Evolutionary conservation across 2,888 invertebrate genomes (phyloP).

Genomic region (Phengaris arion): DNA sequence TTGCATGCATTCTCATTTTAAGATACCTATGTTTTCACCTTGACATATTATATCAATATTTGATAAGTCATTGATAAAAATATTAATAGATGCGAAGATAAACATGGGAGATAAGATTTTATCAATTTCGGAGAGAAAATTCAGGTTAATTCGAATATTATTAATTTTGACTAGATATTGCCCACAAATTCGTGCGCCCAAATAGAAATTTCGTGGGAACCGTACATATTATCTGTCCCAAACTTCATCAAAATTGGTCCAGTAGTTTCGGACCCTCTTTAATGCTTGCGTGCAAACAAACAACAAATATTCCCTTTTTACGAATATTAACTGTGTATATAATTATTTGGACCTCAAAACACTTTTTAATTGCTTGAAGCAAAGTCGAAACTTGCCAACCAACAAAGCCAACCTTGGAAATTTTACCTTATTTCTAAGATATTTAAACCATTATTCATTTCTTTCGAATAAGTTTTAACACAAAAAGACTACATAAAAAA

Average conservation of each 20-base stretch:
- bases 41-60: constrained; percentile 1
- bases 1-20: too few species aligned
- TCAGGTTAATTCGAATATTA: background rate
- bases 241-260: too few species aligned
- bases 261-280: too few species aligned
- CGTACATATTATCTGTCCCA: too few species aligned
- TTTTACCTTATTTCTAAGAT: too few species aligned
- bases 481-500: background rate
- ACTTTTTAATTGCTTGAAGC: background rate
- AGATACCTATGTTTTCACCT: background rate
- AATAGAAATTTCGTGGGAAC: too few species aligned
- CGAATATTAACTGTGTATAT: too few species aligned
- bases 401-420: background rate
- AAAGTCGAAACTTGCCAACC: background rate
- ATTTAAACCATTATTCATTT: background rate
- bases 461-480: background rate
- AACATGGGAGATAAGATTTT: background rate
- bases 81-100: background rate
- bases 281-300: too few species aligned
- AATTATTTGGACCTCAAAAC: background rate
- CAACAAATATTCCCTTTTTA: too few species aligned
- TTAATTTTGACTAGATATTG: too few species aligned
- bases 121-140: background rate
- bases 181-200: too few species aligned
- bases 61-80: constrained; percentile 2